Evolutionary conservation across 2,113 vertebrate genomes (phyloP), one percentile per base, ranked within the genome.

Genomic region (Seriola dumerili): DNA sequence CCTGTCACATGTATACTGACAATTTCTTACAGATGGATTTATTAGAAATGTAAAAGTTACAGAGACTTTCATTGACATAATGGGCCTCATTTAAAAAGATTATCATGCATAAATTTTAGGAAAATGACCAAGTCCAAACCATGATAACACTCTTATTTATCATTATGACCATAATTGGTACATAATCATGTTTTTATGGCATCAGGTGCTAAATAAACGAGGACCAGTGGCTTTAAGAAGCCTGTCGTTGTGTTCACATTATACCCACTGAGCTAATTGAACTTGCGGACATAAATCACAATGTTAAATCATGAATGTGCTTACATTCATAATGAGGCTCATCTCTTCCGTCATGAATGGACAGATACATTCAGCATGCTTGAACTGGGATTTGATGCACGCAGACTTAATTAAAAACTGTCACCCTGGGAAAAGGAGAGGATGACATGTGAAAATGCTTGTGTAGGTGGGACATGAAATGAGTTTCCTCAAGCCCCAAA

Each of bases 341-440:
- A 23, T 84, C 55, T 80, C 59, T 81, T 79, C 79, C 13, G 19
- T 81, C 68, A 72, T 75, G 57, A 76, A 83, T 65, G 48, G 59
- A 72, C 65, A 78, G 78, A 81, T 88, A 93, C 89, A 91, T 88
- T 91, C 88, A 86, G n/a, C 77, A 67, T 80, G 89, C 80, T 69
- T 42, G 40, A 76, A 66, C 32, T 54, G 40, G 78, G 80, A 70
- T 80, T 58, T 32, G 65, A 85, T 50, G 72, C 25, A 42, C 80
- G 77, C 63, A 65, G 67, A 68, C 48, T 80, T 91, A 76, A 92
- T 91, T 93, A 89, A 87, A 85, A 85, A 76, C 16, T 44, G 58
- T 80, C 79, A 78, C 72, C 63, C 19, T n/a, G 57, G 81, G 82
- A 78, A 14, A 54, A 75, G 62, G 64, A 54, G 67, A 77, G 19